Conservation (phyloP, 1,140 invertebrate species). For the Drosophila tsacasi region DNA sequence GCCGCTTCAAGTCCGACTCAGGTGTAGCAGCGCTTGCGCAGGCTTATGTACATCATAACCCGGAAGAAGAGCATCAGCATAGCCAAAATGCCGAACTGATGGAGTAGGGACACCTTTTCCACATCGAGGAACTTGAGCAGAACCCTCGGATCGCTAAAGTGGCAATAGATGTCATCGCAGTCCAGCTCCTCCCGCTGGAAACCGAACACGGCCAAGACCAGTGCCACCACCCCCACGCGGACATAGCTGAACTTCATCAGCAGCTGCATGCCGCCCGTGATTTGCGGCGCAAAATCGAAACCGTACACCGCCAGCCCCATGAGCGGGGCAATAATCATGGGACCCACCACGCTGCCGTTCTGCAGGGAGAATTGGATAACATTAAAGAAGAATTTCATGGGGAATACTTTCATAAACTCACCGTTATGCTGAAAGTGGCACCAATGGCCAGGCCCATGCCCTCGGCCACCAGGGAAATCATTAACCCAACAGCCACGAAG, state of each 20-base stretch:
- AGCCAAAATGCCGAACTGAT: constrained; percentile 86
- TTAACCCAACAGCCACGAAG: constrained; percentile 87
- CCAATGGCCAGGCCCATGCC: constrained; percentile 88
- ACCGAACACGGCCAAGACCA: constrained; percentile 88
- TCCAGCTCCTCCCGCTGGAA: constrained; percentile 86
- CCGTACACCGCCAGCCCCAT: constrained; percentile 89
- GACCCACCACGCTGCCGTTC: constrained; percentile 89
- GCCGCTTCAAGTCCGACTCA: constrained; percentile 66
- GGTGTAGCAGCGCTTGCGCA: constrained; percentile 86
- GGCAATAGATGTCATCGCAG: constrained; percentile 88
- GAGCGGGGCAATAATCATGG: constrained; percentile 87
- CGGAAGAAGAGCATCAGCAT: constrained; percentile 86
- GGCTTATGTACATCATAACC: constrained; percentile 86
- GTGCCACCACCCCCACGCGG: constrained; percentile 87
- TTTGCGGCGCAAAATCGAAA: constrained; percentile 88
- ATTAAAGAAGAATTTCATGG: background rate
- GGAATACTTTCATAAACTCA: constrained; percentile 71
- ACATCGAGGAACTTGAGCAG: constrained; percentile 87
- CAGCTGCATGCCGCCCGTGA: constrained; percentile 87
- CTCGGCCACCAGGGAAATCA: constrained; percentile 87
- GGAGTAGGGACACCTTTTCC: constrained; percentile 86
- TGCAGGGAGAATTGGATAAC: constrained; percentile 69
- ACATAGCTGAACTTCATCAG: constrained; percentile 88
- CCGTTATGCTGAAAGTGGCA: constrained; percentile 88
- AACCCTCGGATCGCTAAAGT: constrained; percentile 87